Evolutionary conservation across 2,113 vertebrate genomes (phyloP), one percentile per base, ranked within the genome.

Genomic region (Pseudopipra pipra): DNA sequence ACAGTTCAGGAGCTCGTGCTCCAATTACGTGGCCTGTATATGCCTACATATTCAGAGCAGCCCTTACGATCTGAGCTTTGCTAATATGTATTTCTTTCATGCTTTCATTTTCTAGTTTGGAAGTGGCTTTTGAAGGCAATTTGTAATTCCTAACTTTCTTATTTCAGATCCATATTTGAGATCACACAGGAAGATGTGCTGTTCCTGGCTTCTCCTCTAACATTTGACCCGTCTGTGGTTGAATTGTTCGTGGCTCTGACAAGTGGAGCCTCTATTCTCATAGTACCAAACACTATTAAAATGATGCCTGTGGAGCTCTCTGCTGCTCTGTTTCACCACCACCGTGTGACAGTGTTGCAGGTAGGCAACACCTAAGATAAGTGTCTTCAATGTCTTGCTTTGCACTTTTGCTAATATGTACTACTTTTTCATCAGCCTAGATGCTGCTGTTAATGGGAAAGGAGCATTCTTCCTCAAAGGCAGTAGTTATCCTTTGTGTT

Each of bases 171-270:
- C 44, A 90, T 99, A 89, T 99, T 99, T 97, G 97, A 98, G 94
- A 89, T 99, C 92, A 98, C 97, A 12, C 76, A 96, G 35, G 96
- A 98, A 19, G 99, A 99, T 93, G 62, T 98, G 77, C 97, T 99
- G 2, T 99, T 99, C 93, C 96, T 99, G 79, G 99, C 99, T 39
- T 99, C 99, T 27, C 98, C 99, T 30, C 96, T 99, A 82, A 99
- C 99, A 12, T 99, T 99, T 97, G 99, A 99, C 95, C 99, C 99
- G 0, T 99, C 99, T 12, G 98, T 99, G 87, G 98, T 99, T 95
- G 99, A 99, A 55, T 90, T 99, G 81, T 99, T 99, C 85, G 12
- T 99, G 71, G 97, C 99, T 37, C 96, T 99, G 21, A 98, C 98
- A 7, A 98, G 98, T 1, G 99, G 99, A 31, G 99, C 99, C 51